Evolutionary conservation across 2,888 invertebrate species (phyloP), one percentile per base, ranked within the genome.

Genomic region (Macrophya alboannulata): DNA sequence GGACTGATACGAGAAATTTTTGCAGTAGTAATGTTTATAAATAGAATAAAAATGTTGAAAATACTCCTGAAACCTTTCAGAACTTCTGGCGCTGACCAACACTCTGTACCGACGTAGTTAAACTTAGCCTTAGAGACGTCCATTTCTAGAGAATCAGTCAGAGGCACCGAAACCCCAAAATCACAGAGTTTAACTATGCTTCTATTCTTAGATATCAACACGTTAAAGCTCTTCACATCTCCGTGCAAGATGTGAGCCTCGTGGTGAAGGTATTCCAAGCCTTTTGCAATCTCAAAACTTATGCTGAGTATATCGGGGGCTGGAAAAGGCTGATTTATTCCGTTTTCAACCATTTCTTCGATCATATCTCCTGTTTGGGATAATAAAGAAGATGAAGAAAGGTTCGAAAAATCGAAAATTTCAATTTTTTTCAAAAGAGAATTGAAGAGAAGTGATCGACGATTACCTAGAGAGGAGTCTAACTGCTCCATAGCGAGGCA

Each of bases 71-170:
- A 87, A 93, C 95, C 95, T 9, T 93, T 90, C 25, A 97, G 93
- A 10, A 97, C 95, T 95, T 98, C 98, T 0, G 97, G 97, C 0
- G 97, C 96, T 89, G 95, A 96, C 98, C 98, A 98, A 17, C 96
- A 94, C 89, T 95, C 95, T 0, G 98, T 98, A 8, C 98, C 98
- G 88, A 95, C 95, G 93, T 97, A 98, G 17, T 94, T 92, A 37
- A 94, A 94, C 17, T 95, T 94, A 4, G 94, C 94, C 71, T 95
- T 94, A 15, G 94, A 93, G 71, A 93, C 94, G 17, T 94, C 93
- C 86, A 95, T 94, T 89, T 96, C 95, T 40, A 97, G 91, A 3
- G 94, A 95, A 86, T 95, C 94, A 74, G 96, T 95, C 1, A 98
- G 92, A 0, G 96, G 96, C 86, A 97, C 90, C 40, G 96, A 96